Evolutionary conservation across 2,888 invertebrate species (phyloP), one percentile per base, ranked within the genome.

Genomic region (Sinhomidia bicolor): DNA sequence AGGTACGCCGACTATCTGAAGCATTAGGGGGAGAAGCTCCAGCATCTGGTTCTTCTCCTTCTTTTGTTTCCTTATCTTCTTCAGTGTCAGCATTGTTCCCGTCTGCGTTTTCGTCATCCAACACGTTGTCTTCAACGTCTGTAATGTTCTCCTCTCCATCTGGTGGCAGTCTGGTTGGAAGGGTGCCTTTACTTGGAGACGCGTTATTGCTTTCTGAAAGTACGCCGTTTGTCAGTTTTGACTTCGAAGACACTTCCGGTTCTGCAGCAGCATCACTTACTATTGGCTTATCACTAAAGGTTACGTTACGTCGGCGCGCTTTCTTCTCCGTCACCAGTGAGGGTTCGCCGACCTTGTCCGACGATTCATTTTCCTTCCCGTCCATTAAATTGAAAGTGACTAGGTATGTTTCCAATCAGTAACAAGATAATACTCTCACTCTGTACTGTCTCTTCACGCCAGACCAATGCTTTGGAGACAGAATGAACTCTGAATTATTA

Each of bases 151-250:
- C 65, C 41, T 80, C 81, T 14, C 51, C 74, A 14, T 89, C 84
- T 3, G 84, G 20, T 29, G 71, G 41, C 23, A 51, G 12, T 17
- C 80, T 14, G 5, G 41, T 84, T 5, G 47, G 20, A 5, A 84
- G 71, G 9, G 36, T 68, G 23, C 68, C 68, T 68, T 17, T 54
- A 10, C 36, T 60, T n/a, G 78, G 32, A 17, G 85, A 79, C 5
- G 51, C n/a, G 23, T 20, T 57, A 65, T 88, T 83, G 32, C 44
- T 81, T 79, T 88, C 88, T 44, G 84, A 84, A 65, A 88, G 68
- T 29, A 84, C 65, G 0, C 88, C 84, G 71, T 83, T 84, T 32
- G 83, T 54, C 12, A 74, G 74, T n/a, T 87, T 87, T 14, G 85
- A n/a, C 44, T 44, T 29, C 23, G 80, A 62, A 36, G 80, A 60